phyloP scores from a whole-genome alignment of 92 coral and sea anemone species.

The Epizoanthus scotinus region DNA sequence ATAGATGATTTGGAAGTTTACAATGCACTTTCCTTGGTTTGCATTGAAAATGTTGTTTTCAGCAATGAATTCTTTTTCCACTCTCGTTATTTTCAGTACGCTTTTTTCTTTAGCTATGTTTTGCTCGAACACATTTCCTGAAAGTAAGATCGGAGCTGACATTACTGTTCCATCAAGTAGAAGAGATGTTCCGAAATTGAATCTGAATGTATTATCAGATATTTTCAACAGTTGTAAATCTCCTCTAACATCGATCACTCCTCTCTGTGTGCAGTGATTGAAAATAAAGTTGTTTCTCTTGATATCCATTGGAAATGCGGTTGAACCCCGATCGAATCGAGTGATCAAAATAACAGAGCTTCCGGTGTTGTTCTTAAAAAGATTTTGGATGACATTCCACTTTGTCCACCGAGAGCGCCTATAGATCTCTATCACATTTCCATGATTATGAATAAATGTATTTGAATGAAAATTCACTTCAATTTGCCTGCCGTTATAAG shows the following conservation, averaged over 20 bases:
- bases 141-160: neutral
- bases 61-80: conserved; percentile 6
- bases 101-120: conserved; percentile 27
- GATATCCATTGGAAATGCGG: neutral
- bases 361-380: conserved; percentile 39
- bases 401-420: neutral
- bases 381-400: conserved; percentile 39
- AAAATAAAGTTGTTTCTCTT: conserved; percentile 32
- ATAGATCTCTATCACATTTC: conserved; percentile 38
- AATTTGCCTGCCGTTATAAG: too few relatives aligned
- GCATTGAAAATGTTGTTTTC: conserved; percentile 16
- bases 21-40: conserved; percentile 35
- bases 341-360: conserved; percentile 33
- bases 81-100: conserved; percentile 24
- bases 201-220: conserved; percentile 27
- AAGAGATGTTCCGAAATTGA: conserved; percentile 43
- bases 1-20: conserved; percentile 21
- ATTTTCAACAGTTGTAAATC: neutral
- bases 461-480: neutral
- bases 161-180: neutral
- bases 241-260: conserved; percentile 41
- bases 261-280: conserved; percentile 31
- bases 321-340: neutral
- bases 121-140: conserved; percentile 23
- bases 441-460: conserved; percentile 26